Evolutionary conservation across 2,113 vertebrate genomes (phyloP).

Genomic region (Grammomys dolichurus): DNA sequence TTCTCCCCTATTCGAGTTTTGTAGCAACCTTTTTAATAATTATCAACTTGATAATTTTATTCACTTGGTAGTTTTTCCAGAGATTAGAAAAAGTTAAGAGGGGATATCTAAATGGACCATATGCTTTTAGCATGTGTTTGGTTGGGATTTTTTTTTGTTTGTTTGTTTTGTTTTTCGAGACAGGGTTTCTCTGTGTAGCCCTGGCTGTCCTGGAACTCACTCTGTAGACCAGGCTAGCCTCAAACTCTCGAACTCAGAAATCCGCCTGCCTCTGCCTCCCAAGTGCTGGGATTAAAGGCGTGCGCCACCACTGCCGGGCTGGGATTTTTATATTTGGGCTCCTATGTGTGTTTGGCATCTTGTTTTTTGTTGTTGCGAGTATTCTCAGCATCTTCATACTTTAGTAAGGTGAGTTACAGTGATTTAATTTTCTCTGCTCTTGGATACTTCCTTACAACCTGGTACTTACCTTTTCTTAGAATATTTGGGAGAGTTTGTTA

Average conservation of each 20-base stretch:
- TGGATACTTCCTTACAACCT: neutral
- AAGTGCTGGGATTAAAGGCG: no score
- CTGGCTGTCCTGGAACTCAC: no score
- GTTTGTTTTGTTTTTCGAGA: no score
- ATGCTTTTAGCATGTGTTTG: neutral
- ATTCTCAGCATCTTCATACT: neutral
- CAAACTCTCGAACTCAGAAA: no score
- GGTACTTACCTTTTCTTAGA: neutral
- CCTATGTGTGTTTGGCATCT: neutral
- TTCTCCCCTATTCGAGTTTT: neutral
- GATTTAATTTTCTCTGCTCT: neutral
- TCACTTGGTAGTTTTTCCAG: neutral
- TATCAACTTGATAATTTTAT: neutral
- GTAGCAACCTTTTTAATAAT: neutral
- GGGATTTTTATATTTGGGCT: neutral
- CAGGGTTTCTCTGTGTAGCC: no score
- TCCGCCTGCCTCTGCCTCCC: no score
- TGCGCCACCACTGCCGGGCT: no score
- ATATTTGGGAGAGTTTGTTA: neutral
- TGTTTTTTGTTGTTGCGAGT: neutral
- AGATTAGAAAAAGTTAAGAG: neutral
- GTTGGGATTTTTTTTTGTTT: neutral
- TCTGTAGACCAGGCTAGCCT: no score
- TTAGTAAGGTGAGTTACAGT: neutral
- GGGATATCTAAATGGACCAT: neutral